phyloP scores from a whole-genome alignment of 2,888 invertebrate species.

The Phorcus lineatus region DNA sequence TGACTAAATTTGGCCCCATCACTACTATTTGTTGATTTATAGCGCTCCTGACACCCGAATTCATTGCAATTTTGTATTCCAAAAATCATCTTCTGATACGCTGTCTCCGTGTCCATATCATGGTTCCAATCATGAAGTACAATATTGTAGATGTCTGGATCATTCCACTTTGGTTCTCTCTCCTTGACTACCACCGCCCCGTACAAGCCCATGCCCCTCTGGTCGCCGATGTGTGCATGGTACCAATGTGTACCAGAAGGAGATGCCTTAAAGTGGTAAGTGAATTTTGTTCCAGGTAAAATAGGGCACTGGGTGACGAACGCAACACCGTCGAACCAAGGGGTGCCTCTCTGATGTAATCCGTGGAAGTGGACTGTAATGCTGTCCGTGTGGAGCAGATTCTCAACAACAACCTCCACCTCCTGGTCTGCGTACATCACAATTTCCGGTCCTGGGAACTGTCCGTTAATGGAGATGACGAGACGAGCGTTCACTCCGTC shows the following conservation, averaged over 20 bases:
- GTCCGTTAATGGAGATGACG: constrained; percentile 52
- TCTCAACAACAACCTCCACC: constrained; percentile 41
- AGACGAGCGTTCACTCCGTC: constrained; percentile 47
- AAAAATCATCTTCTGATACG: constrained; percentile 29
- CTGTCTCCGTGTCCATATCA: constrained; percentile 33
- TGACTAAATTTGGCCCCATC: constrained; percentile 34
- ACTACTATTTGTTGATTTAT: neutral
- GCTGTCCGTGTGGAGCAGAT: constrained; percentile 48
- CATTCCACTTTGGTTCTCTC: neutral
- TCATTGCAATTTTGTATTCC: constrained; percentile 20
- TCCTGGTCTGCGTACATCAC: constrained; percentile 50
- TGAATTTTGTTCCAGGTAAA: constrained; percentile 47
- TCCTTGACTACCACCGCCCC: constrained; percentile 47
- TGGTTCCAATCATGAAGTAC: constrained; percentile 40
- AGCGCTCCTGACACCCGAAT: neutral
- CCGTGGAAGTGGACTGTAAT: constrained; percentile 59
- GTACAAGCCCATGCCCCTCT: constrained; percentile 50
- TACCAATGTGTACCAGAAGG: constrained; percentile 53
- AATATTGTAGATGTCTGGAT: constrained; percentile 21
- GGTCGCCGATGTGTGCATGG: constrained; percentile 53
- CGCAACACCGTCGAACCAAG: constrained; percentile 58
- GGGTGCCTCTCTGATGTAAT: constrained; percentile 46
- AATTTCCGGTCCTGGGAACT: constrained; percentile 59
- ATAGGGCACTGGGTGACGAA: constrained; percentile 60
- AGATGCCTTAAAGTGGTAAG: constrained; percentile 47